Percentiles rank a stretch among this genome's conserved stretches.
Conservation (phyloP, 2,113 vertebrate genomes). For the Sorex araneus region DNA sequence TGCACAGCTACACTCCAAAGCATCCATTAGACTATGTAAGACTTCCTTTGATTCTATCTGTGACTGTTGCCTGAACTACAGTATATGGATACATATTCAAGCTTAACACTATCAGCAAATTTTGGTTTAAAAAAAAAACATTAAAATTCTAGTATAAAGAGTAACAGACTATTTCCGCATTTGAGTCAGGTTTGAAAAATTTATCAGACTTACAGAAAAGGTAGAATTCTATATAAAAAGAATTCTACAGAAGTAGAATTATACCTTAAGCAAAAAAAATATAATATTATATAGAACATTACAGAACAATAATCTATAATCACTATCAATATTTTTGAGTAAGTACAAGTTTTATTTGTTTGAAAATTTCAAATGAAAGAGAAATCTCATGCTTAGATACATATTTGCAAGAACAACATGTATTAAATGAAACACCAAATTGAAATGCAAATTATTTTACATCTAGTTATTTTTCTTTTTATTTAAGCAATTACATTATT, state of each 20-base stretch:
- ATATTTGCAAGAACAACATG: neutral
- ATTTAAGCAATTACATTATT: conserved; percentile 6
- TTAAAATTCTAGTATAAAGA: neutral
- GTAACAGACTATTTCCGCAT: neutral
- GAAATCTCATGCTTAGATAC: neutral
- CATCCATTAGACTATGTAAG: neutral
- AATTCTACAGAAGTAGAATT: neutral
- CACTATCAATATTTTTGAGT: no score
- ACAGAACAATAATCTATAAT: no score
- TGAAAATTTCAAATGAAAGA: no score
- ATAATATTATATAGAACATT: neutral
- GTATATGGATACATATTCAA: neutral
- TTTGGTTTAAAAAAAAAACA: no score
- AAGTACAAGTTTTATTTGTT: no score
- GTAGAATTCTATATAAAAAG: neutral
- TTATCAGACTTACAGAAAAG: neutral
- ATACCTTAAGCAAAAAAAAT: neutral
- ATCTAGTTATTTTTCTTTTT: neutral
- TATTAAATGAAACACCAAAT: neutral
- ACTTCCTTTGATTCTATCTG: neutral
- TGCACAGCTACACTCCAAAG: neutral
- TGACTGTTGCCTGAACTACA: no score
- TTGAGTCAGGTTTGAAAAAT: neutral
- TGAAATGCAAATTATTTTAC: neutral
- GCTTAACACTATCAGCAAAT: neutral